Evolutionary conservation across 2,888 invertebrate genomes (phyloP).

Genomic region (Mesorhabditis spiculigera): DNA sequence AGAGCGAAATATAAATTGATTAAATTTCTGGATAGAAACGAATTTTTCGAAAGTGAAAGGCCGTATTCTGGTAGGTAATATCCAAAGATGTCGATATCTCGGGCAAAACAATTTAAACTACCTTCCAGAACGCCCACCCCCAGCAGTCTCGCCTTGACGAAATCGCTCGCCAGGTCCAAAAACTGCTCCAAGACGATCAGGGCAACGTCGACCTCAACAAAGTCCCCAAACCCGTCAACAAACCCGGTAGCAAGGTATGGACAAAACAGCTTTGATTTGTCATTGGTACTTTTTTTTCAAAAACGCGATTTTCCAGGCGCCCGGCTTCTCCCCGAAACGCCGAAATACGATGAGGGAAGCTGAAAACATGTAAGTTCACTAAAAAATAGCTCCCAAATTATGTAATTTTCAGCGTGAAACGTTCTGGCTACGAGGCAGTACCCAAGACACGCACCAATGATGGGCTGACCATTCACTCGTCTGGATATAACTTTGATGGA

Average conservation of each 20-base stretch:
- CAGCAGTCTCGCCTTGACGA: neutral
- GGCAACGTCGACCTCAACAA: neutral
- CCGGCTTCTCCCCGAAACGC: neutral
- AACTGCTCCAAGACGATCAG: neutral
- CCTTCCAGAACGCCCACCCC: neutral
- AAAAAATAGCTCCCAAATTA: too few species aligned
- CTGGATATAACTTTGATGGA: constrained; percentile 4
- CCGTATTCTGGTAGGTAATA: too few species aligned
- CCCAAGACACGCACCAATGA: neutral
- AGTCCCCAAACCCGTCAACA: neutral
- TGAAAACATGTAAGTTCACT: neutral
- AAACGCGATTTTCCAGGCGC: neutral
- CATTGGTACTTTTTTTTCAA: neutral
- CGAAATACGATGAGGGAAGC: neutral
- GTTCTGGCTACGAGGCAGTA: neutral
- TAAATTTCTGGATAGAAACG: too few species aligned
- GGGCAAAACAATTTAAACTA: too few species aligned
- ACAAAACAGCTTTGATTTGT: neutral
- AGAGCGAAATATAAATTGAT: too few species aligned
- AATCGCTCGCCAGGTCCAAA: constrained; percentile 1
- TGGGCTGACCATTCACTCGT: neutral
- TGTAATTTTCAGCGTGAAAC: neutral
- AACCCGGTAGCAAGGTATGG: neutral
- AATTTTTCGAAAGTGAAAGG: too few species aligned
- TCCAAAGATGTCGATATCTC: too few species aligned